These are phyloP conservation scores for Megalops atlanticus DNA, from an alignment of 2,113 vertebrate species.

Conservation along the genomic window DNA sequence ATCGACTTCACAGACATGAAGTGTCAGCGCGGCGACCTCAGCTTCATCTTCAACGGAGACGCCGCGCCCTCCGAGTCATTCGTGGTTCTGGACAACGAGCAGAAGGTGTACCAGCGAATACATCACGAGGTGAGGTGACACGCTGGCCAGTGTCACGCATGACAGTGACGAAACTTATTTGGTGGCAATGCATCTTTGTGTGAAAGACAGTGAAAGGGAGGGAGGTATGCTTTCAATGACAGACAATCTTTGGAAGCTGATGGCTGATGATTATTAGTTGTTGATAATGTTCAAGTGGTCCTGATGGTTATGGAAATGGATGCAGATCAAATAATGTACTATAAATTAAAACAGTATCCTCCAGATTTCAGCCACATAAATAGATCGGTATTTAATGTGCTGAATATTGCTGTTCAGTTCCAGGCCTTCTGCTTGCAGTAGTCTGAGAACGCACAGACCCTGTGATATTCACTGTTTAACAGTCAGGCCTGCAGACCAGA, in stretches of 20 bases:
- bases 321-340: background rate
- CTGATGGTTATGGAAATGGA: background rate
- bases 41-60: conserved; percentile 97
- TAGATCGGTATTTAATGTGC: too few relatives aligned
- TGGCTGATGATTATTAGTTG: background rate
- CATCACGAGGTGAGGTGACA: conserved; percentile 85
- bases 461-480: background rate
- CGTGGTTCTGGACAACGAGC: conserved; percentile 97
- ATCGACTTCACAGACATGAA: conserved; percentile 99
- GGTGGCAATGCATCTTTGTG: too few relatives aligned
- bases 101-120: conserved; percentile 98
- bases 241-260: background rate
- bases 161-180: too few relatives aligned
- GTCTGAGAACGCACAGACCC: too few relatives aligned
- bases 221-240: too few relatives aligned
- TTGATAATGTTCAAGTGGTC: too few relatives aligned
- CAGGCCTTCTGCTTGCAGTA: too few relatives aligned
- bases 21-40: conserved; percentile 97
- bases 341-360: background rate
- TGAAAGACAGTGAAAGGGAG: too few relatives aligned
- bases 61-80: conserved; percentile 93
- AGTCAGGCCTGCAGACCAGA: background rate
- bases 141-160: background rate
- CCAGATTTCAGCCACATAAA: background rate
- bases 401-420: background rate